Evolutionary conservation across 2,113 vertebrate species (phyloP).

Genomic region (Oreocharis arfaki): DNA sequence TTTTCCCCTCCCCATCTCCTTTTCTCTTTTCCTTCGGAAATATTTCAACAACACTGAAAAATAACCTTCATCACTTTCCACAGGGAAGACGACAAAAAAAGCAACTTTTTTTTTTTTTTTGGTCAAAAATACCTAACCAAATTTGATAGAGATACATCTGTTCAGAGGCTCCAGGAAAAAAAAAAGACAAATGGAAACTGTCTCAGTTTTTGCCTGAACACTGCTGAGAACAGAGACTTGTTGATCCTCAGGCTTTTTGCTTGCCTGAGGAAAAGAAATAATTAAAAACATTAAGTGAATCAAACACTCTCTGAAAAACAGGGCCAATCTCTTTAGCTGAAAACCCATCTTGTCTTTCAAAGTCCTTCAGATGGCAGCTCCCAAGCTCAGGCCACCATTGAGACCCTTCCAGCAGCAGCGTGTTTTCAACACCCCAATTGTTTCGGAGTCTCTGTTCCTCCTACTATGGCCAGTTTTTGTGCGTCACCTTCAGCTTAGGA

Average conservation of each 20-base stretch:
- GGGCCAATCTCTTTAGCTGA: background rate
- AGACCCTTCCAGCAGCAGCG: background rate
- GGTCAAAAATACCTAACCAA: background rate
- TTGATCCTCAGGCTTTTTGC: slow-evolving; percentile 51
- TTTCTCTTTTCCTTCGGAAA: background rate
- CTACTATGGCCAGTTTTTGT: background rate
- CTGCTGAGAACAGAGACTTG: slow-evolving; percentile 60
- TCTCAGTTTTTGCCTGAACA: background rate
- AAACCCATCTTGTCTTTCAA: background rate
- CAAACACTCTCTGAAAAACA: slow-evolving; percentile 9
- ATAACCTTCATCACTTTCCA: slow-evolving; percentile 3
- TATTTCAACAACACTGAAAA: slow-evolving; percentile 17
- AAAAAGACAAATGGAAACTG: slow-evolving; percentile 31
- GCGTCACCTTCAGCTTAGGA: background rate
- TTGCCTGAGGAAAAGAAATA: slow-evolving; percentile 60
- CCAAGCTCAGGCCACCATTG: background rate
- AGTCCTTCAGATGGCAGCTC: background rate
- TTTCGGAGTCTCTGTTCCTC: background rate
- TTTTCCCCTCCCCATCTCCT: background rate
- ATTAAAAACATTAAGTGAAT: slow-evolving; percentile 61
- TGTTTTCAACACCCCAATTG: background rate
- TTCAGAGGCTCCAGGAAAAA: background rate
- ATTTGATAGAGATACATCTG: slow-evolving; percentile 38
- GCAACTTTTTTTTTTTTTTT: background rate
- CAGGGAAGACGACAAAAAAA: background rate